Evolutionary conservation across 2,113 vertebrate species (phyloP).

Genomic region (Excalfactoria chinensis): DNA sequence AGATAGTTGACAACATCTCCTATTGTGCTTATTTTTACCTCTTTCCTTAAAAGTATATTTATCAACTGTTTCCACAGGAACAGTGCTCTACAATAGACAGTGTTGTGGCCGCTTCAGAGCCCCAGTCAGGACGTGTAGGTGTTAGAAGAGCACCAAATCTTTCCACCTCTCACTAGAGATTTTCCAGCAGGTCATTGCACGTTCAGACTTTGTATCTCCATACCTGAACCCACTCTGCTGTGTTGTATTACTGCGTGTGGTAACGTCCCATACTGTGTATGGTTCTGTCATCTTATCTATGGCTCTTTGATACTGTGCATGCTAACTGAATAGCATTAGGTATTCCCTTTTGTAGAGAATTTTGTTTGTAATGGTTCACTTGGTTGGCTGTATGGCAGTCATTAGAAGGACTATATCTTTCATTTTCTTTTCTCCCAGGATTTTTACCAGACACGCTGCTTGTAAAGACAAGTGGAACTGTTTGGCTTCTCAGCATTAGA

Average conservation of each 20-base stretch:
- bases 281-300: background rate
- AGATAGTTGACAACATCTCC: background rate
- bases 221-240: background rate
- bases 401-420: background rate
- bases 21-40: background rate
- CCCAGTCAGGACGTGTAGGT: constrained; percentile 59
- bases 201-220: background rate
- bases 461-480: background rate
- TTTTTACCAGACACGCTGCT: background rate
- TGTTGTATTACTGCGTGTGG: background rate
- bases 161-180: constrained; percentile 61
- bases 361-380: background rate
- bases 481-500: background rate
- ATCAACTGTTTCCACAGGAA: constrained; percentile 82
- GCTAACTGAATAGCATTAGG: background rate
- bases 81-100: constrained; percentile 39
- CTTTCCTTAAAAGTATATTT: background rate
- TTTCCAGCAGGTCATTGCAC: constrained; percentile 73
- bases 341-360: background rate
- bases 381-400: background rate
- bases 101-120: constrained; percentile 68
- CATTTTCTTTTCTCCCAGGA: background rate
- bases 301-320: background rate
- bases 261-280: background rate
- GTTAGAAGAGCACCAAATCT: constrained; percentile 64